Evolutionary conservation across 2,888 invertebrate species (phyloP), one percentile per base, ranked within the genome.

Genomic region (Augiades crinisus): DNA sequence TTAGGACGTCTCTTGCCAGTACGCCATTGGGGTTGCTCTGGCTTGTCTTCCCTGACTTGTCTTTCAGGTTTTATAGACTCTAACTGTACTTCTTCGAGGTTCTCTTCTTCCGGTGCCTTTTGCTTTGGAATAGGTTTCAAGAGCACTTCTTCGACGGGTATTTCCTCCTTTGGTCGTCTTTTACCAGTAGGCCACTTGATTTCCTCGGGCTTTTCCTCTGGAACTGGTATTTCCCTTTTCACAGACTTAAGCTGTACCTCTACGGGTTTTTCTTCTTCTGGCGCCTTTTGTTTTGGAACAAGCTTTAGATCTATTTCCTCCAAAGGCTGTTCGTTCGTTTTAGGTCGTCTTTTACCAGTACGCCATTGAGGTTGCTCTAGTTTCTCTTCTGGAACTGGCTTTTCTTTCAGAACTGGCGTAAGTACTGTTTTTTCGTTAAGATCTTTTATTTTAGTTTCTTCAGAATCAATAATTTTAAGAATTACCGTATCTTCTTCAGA

Each of bases 401-500:
- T 22, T 24, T 24, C 50, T 21, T 62, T 87, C 59, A 55, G 73
- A 59, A 81, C 68, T 0, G 87, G 82, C 55, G 73, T 75, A 3
- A 81, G 60, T n/a, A n/a, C n/a, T n/a, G n/a, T n/a, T n/a, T n/a
- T n/a, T n/a, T n/a, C n/a, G n/a, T n/a, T n/a, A n/a, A n/a, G n/a
- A n/a, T n/a, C n/a, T n/a, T n/a, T n/a, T n/a, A n/a, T n/a, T n/a
- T n/a, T n/a, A n/a, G 33, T 46, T 44, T 65, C 61, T 78, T 78
- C 60, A 64, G 64, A 54, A 50, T 67, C 62, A 71, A 74, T 31
- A 70, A 82, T 51, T 66, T 91, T 91, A 47, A 92, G 72, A 31
- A 91, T 78, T 1, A 92, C 83, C 5, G 90, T 91, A 52, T 93
- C 92, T 72, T 93, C 92, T 53, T 91, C 85, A 55, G 90, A 86